Evolutionary conservation across 2,113 vertebrate species (phyloP).

Genomic region (Stigmatopora nigra): DNA sequence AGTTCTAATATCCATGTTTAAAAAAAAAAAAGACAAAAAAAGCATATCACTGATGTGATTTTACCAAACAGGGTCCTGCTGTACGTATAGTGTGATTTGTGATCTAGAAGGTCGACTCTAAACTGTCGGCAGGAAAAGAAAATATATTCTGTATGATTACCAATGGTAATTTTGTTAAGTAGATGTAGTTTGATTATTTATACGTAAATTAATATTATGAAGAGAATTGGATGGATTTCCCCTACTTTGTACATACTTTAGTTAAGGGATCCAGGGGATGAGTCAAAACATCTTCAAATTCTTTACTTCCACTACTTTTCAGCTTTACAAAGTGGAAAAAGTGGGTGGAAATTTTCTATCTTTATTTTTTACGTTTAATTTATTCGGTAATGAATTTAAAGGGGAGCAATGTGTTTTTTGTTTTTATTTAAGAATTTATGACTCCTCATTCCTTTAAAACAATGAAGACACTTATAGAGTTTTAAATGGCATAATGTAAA

Average conservation of each 20-base stretch:
- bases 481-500: conserved; percentile 74
- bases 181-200: conserved; percentile 71
- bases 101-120: conserved; percentile 45
- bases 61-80: conserved; percentile 68
- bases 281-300: conserved; percentile 52
- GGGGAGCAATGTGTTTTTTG: conserved; percentile 34
- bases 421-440: conserved; percentile 63
- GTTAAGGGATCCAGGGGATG: conserved; percentile 19
- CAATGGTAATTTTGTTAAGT: conserved; percentile 67
- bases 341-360: conserved; percentile 66
- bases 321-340: conserved; percentile 52
- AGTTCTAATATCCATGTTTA: conserved; percentile 57
- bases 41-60: conserved; percentile 72
- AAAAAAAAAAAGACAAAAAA: conserved; percentile 39
- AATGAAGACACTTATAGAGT: conserved; percentile 68
- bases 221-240: conserved; percentile 44
- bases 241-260: conserved; percentile 69
- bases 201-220: conserved; percentile 54
- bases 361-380: conserved; percentile 67
- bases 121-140: conserved; percentile 53
- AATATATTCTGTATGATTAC: conserved; percentile 68
- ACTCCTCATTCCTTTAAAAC: conserved; percentile 58
- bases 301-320: conserved; percentile 64
- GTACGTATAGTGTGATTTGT: conserved; percentile 67
- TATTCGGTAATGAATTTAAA: conserved; percentile 61